Percentiles rank a stretch among this genome's conserved stretches.
Evolutionary conservation across 2,113 vertebrate genomes (phyloP).

Genomic region (Daboia siamensis): DNA sequence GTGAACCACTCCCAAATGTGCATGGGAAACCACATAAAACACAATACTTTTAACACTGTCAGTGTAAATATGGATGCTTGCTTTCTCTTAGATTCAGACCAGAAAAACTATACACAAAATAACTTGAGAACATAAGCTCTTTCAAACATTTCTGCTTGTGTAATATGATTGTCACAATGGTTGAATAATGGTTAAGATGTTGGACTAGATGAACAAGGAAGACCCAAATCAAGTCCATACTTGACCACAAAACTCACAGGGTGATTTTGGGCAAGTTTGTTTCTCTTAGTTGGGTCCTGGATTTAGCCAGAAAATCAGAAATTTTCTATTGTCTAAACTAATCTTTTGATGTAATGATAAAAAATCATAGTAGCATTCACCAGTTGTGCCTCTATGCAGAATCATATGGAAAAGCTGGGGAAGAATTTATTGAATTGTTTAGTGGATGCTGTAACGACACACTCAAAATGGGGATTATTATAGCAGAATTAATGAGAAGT

Average conservation of each 20-base stretch:
- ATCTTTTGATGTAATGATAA: not conserved
- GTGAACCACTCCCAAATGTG: not conserved
- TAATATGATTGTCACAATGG: not conserved
- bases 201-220: not conserved
- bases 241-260: not conserved
- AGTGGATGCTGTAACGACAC: not conserved
- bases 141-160: not conserved
- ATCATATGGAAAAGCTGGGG: not conserved
- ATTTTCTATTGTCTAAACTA: not conserved
- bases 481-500: not conserved
- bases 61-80: not conserved
- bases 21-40: not conserved
- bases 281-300: not conserved
- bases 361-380: not conserved
- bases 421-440: not conserved
- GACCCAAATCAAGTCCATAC: not conserved
- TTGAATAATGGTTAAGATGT: not conserved
- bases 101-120: not conserved
- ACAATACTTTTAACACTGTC: not conserved
- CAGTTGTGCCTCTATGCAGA: not conserved
- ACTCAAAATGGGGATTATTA: not conserved
- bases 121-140: not conserved
- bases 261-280: not conserved
- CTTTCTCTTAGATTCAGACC: not conserved
- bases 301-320: not conserved